phyloP scores from a whole-genome alignment of 1,140 invertebrate genomes.

The Cydia fagiglandana region DNA sequence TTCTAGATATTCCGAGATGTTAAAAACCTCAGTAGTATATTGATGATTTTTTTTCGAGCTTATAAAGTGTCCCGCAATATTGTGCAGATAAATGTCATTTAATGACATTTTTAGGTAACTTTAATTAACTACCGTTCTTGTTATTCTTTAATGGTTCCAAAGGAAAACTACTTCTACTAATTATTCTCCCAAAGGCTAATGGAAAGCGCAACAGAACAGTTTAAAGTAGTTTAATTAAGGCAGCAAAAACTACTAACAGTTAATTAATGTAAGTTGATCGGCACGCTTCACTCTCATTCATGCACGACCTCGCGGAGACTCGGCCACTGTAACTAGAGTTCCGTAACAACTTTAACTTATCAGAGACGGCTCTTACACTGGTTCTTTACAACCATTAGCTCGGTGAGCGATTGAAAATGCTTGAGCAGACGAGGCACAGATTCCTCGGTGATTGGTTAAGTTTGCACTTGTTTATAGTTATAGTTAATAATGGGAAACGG shows the following conservation, averaged over 20 bases:
- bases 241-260: conserved; percentile 13
- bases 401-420: background rate
- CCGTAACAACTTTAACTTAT: background rate
- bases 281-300: background rate
- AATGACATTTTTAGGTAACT: no score
- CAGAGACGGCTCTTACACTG: background rate
- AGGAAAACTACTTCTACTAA: background rate
- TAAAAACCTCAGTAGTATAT: no score
- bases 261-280: conserved; percentile 17
- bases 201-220: background rate
- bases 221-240: conserved; percentile 14
- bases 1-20: no score
- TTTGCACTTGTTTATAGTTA: conserved; percentile 10
- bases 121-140: background rate
- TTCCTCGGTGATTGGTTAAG: conserved; percentile 14
- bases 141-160: background rate
- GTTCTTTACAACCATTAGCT: background rate
- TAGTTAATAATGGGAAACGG: background rate
- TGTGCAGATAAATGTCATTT: no score
- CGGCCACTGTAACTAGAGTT: background rate
- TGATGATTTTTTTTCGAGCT: no score
- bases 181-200: background rate
- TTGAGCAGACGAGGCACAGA: background rate
- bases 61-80: no score
- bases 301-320: background rate